Conservation (phyloP, 2,113 vertebrate genomes). For the Hippocampus zosterae region DNA sequence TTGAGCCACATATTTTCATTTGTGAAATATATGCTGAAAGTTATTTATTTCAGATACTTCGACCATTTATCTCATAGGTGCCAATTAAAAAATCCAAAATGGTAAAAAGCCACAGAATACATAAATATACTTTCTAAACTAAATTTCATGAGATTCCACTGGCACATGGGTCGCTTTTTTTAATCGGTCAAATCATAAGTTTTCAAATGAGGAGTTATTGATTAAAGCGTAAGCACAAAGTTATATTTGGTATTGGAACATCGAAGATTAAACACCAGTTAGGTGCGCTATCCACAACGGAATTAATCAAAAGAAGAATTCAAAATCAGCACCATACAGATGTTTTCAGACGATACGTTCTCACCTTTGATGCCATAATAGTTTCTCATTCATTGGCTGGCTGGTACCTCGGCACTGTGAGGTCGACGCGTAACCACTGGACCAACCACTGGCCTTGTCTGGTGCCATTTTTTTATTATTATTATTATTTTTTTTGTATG, state of each 20-base stretch:
- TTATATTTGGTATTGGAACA: slow-evolving; percentile 33
- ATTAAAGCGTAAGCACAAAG: slow-evolving; percentile 28
- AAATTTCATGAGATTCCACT: slow-evolving; percentile 1
- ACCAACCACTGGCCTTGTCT: too few species aligned
- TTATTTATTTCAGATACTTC: background rate
- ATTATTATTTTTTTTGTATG: slow-evolving; percentile 7
- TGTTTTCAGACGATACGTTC: background rate
- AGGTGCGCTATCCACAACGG: background rate
- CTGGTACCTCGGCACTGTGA: too few species aligned
- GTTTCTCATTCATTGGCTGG: background rate
- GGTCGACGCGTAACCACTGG: too few species aligned
- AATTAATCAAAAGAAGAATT: slow-evolving; percentile 5
- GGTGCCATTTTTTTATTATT: too few species aligned
- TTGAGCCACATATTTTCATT: background rate
- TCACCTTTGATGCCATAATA: background rate
- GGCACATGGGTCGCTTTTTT: slow-evolving; percentile 26
- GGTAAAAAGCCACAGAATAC: slow-evolving; percentile 1
- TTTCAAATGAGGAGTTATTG: slow-evolving; percentile 45
- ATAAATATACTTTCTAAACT: slow-evolving; percentile 17
- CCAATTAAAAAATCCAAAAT: background rate
- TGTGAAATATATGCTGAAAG: background rate
- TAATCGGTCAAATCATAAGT: slow-evolving; percentile 43
- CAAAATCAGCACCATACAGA: background rate
- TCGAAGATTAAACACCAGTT: slow-evolving; percentile 29
- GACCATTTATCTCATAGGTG: background rate